Evolutionary conservation across 2,888 invertebrate genomes (phyloP).

Genomic region (Ormyrus thymus): DNA sequence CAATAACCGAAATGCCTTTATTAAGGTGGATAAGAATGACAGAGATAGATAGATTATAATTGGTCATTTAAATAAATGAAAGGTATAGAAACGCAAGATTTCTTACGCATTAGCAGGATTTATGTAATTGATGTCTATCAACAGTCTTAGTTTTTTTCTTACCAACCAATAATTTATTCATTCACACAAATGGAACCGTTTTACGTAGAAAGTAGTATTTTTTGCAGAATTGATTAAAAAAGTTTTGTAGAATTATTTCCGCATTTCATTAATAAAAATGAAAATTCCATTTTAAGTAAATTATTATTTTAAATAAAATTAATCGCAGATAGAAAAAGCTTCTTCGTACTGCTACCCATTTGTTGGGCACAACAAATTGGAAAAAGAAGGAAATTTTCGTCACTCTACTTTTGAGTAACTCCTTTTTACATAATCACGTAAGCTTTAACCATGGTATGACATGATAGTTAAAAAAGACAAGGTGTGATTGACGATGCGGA

Average conservation of each 20-base stretch:
- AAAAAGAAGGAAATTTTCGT: slow-evolving; percentile 36
- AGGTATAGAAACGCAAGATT: slow-evolving; percentile 44
- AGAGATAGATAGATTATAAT: slow-evolving; percentile 44
- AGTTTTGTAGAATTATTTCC: not conserved
- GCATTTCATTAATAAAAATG: not conserved
- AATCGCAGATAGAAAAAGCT: slow-evolving; percentile 2
- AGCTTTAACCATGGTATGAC: slow-evolving; percentile 38
- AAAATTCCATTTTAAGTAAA: slow-evolving; percentile 22
- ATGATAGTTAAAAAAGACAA: slow-evolving; percentile 43
- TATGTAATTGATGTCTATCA: slow-evolving; percentile 48
- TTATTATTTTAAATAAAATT: slow-evolving; percentile 11
- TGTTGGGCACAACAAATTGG: slow-evolving; percentile 15
- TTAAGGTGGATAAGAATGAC: slow-evolving; percentile 43
- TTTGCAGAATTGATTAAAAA: not conserved
- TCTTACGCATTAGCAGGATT: slow-evolving; percentile 42
- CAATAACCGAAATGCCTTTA: slow-evolving; percentile 55
- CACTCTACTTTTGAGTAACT: slow-evolving; percentile 24
- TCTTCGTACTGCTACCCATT: slow-evolving; percentile 6
- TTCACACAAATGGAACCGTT: slow-evolving; percentile 31
- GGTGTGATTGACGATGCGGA: slow-evolving; percentile 34
- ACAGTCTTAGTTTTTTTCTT: slow-evolving; percentile 50
- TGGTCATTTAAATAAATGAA: slow-evolving; percentile 40
- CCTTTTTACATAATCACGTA: slow-evolving; percentile 22
- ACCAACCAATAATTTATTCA: slow-evolving; percentile 23
- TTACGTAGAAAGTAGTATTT: slow-evolving; percentile 10